Conservation (phyloP, 2,888 invertebrate species). For the Thumatha senex region DNA sequence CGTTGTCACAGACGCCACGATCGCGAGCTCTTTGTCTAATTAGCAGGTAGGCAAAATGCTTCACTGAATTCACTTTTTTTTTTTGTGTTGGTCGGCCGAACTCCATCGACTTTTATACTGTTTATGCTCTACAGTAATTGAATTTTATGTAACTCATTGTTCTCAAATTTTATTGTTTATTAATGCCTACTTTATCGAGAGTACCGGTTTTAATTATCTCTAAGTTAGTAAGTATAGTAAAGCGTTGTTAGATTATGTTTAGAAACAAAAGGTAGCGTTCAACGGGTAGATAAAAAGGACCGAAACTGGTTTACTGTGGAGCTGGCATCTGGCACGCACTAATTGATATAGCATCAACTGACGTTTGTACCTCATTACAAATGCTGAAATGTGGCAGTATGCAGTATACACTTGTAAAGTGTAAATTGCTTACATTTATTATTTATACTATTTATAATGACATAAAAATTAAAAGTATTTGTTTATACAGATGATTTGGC, state of each 20-base stretch:
- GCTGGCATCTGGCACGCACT: conserved; percentile 76
- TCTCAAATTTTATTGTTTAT: conserved; percentile 35
- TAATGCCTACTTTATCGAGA: conserved; percentile 20
- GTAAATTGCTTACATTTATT: conserved; percentile 8
- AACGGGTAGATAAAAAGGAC: conserved; percentile 53
- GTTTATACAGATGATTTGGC: background rate
- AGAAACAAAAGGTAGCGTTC: conserved; percentile 61
- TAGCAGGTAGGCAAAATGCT: conserved; percentile 76
- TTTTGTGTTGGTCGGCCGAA: conserved; percentile 38
- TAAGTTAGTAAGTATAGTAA: conserved; percentile 25
- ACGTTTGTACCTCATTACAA: conserved; percentile 55
- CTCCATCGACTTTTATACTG: conserved; percentile 39
- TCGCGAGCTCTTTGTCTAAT: conserved; percentile 77
- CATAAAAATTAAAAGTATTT: background rate
- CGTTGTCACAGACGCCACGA: conserved; percentile 67
- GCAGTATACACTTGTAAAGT: background rate
- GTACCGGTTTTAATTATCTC: conserved; percentile 30
- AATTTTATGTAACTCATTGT: conserved; percentile 47
- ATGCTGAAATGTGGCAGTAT: conserved; percentile 33
- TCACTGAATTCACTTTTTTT: conserved; percentile 45
- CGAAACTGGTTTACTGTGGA: conserved; percentile 72
- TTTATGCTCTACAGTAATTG: conserved; percentile 47
- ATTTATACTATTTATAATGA: background rate
- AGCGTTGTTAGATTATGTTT: conserved; percentile 39
- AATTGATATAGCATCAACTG: conserved; percentile 74